Percentiles rank a stretch among this genome's conserved stretches.
phyloP scores from a whole-genome alignment of 2,888 invertebrate genomes.

The Clivina fossor region DNA sequence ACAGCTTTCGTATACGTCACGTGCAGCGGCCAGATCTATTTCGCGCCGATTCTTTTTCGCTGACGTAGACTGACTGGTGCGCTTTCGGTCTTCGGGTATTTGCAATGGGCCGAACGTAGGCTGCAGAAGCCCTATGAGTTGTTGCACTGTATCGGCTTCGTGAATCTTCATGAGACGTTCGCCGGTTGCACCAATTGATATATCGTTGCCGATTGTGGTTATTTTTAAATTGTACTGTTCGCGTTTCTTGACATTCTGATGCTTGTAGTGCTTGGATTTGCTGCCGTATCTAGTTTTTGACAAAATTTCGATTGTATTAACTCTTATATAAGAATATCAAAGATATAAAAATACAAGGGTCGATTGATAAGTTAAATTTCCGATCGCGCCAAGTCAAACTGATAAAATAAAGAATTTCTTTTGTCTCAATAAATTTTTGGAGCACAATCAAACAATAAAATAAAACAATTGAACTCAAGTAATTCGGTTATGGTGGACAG shows the following conservation, averaged over 20 bases:
- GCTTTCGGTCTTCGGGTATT: slow-evolving; percentile 55
- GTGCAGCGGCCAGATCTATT: slow-evolving; percentile 57
- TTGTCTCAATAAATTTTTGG: no score
- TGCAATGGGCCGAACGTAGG: slow-evolving; percentile 44
- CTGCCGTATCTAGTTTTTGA: no score
- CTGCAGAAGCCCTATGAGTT: slow-evolving; percentile 24
- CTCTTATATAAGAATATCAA: no score
- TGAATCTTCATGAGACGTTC: slow-evolving; percentile 30
- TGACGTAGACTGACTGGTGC: neutral
- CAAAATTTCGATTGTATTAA: no score
- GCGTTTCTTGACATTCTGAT: neutral
- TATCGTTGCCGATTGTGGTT: slow-evolving; percentile 14
- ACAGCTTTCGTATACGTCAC: slow-evolving; percentile 46
- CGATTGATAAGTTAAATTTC: no score
- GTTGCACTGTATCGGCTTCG: slow-evolving; percentile 26
- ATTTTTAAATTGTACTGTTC: slow-evolving; percentile 17
- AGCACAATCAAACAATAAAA: no score
- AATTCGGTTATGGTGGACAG: no score
- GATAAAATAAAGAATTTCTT: no score
- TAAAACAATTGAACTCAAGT: no score
- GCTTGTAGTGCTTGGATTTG: neutral
- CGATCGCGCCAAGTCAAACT: no score
- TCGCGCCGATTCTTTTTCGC: slow-evolving; percentile 30
- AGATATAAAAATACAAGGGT: no score
- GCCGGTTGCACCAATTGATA: slow-evolving; percentile 51